Conservation (phyloP, 2,888 invertebrate species). For the Rosalia funebris region DNA sequence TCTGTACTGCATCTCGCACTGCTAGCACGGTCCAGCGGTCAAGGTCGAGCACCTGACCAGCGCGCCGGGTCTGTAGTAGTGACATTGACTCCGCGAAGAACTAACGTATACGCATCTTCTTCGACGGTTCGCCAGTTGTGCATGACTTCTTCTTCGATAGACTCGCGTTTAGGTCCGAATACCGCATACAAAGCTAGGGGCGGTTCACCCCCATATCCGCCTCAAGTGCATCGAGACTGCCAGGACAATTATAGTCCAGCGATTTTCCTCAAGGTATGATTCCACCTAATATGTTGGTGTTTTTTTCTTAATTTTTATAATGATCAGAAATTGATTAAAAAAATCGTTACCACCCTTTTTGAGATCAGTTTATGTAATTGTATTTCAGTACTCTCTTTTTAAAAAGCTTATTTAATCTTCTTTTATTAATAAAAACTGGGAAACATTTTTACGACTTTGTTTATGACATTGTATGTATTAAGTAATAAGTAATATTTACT, state of each 20-base stretch:
- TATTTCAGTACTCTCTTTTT: too few species aligned
- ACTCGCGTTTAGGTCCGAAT: background rate
- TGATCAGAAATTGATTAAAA: too few species aligned
- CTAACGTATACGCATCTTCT: slow-evolving; percentile 43
- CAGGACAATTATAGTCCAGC: background rate
- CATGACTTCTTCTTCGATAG: slow-evolving; percentile 27
- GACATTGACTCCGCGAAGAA: slow-evolving; percentile 60
- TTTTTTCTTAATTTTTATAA: too few species aligned
- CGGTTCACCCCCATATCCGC: background rate
- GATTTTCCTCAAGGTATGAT: background rate
- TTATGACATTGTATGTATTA: too few species aligned
- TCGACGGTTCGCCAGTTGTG: slow-evolving; percentile 36
- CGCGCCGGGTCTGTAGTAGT: slow-evolving; percentile 45
- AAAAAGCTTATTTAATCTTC: too few species aligned
- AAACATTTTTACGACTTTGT: too few species aligned
- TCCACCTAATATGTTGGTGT: too few species aligned
- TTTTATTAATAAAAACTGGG: too few species aligned
- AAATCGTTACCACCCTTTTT: too few species aligned
- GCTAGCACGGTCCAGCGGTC: slow-evolving; percentile 53
- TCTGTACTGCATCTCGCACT: slow-evolving; percentile 45
- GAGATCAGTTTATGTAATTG: too few species aligned
- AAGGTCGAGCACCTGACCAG: slow-evolving; percentile 57
- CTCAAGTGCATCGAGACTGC: background rate
- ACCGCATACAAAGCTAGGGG: slow-evolving; percentile 3
- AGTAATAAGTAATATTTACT: too few species aligned